phyloP scores from a whole-genome alignment of 1,140 invertebrate genomes.

The Drosophila pachea region DNA sequence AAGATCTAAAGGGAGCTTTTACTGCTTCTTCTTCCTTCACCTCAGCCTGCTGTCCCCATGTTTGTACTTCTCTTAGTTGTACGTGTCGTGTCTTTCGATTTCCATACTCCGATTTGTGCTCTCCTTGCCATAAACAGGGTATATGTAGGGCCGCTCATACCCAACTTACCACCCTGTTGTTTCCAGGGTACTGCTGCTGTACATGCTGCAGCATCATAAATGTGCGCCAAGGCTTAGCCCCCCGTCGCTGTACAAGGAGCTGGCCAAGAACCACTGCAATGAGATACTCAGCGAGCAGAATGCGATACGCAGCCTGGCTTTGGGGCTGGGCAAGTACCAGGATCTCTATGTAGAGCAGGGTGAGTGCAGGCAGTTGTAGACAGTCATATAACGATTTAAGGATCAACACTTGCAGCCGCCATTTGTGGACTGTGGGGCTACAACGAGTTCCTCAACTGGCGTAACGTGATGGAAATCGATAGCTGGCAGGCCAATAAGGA shows the following conservation, averaged over 20 bases:
- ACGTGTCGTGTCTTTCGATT: no score
- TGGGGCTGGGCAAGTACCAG: constrained; percentile 58
- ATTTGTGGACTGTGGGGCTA: constrained; percentile 70
- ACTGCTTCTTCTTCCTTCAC: no score
- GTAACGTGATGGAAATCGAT: constrained; percentile 65
- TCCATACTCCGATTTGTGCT: no score
- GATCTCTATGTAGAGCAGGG: constrained; percentile 74
- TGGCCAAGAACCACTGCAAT: constrained; percentile 57
- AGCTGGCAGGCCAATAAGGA: constrained; percentile 52
- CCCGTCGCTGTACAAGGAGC: constrained; percentile 52
- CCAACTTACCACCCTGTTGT: neutral
- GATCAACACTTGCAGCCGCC: constrained; percentile 46
- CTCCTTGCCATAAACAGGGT: no score
- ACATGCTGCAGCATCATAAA: constrained; percentile 64
- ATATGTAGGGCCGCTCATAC: neutral
- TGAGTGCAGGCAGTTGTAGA: constrained; percentile 29
- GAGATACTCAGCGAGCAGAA: constrained; percentile 66
- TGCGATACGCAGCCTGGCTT: constrained; percentile 58
- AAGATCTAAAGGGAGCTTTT: no score
- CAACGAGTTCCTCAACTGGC: constrained; percentile 74
- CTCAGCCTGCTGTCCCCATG: no score
- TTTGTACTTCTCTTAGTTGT: no score
- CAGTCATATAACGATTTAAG: constrained; percentile 1
- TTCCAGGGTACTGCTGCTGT: constrained; percentile 64
- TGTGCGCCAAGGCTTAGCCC: constrained; percentile 57